These are phyloP conservation scores for Cichlasoma orientale DNA, from an alignment of 2,797 vertebrate genomes.

Conservation along the genomic window DNA sequence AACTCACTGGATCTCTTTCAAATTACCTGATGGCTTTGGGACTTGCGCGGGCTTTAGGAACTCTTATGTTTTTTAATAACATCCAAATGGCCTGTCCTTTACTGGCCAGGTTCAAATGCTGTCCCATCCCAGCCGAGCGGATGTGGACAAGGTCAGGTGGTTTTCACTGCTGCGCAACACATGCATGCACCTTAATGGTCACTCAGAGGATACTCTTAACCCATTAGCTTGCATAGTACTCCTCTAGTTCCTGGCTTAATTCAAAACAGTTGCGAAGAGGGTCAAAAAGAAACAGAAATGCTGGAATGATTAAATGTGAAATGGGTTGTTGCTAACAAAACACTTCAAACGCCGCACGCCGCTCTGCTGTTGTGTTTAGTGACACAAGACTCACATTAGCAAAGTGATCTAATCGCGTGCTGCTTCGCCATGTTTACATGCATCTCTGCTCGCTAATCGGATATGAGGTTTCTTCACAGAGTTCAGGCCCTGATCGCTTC, in stretches of 20 bases:
- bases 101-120: constrained; percentile 65
- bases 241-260: constrained; percentile 45
- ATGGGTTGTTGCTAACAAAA: constrained; percentile 42
- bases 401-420: constrained; percentile 63
- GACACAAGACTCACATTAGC: constrained; percentile 66
- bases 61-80: constrained; percentile 78
- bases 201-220: constrained; percentile 47
- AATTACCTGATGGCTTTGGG: constrained; percentile 82
- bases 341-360: constrained; percentile 37
- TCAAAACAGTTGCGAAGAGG: constrained; percentile 56
- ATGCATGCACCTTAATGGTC: constrained; percentile 52
- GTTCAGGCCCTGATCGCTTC: constrained; percentile 77
- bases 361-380: constrained; percentile 57
- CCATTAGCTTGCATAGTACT: constrained; percentile 49
- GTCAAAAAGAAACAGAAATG: constrained; percentile 37
- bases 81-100: constrained; percentile 76
- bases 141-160: constrained; percentile 74
- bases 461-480: constrained; percentile 69
- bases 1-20: constrained; percentile 81
- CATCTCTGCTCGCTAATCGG: constrained; percentile 73
- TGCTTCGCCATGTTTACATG: constrained; percentile 72
- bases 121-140: constrained; percentile 52
- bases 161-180: constrained; percentile 58
- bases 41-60: constrained; percentile 66
- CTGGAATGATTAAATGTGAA: constrained; percentile 56